These are phyloP conservation scores for Ypsolopha scabrella DNA, from an alignment of 2,888 invertebrate genomes.

Conservation along the genomic window DNA sequence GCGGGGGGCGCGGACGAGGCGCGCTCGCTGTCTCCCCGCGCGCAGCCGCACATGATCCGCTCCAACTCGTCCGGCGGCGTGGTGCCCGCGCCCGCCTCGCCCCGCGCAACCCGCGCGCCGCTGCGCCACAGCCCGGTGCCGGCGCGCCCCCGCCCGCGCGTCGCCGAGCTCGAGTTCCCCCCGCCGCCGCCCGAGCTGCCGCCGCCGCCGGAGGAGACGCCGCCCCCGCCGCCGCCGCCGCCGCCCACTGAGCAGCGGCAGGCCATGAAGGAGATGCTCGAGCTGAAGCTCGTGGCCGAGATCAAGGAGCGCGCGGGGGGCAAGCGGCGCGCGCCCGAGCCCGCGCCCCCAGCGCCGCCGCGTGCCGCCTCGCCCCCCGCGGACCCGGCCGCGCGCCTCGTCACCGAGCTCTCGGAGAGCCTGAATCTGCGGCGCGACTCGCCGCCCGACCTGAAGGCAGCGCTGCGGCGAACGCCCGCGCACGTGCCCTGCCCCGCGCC, in stretches of 20 bases:
- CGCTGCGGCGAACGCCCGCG: conserved; percentile 52
- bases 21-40: conserved; percentile 75
- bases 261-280: conserved; percentile 85
- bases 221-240: conserved; percentile 53
- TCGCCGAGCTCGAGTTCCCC: conserved; percentile 89
- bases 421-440: conserved; percentile 67
- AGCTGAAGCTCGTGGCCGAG: conserved; percentile 84
- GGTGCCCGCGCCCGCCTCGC: conserved; percentile 58
- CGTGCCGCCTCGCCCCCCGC: conserved; percentile 45
- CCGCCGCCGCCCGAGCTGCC: conserved; percentile 86
- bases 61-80: conserved; percentile 91
- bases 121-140: conserved; percentile 75
- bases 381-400: conserved; percentile 84
- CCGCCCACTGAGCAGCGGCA: conserved; percentile 66
- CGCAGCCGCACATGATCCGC: conserved; percentile 87
- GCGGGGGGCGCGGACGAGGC: conserved; percentile 29
- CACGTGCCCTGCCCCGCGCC: conserved; percentile 14
- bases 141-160: conserved; percentile 77
- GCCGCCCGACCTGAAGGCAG: conserved; percentile 54
- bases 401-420: conserved; percentile 87
- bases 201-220: conserved; percentile 79
- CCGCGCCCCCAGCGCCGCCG: conserved; percentile 8
- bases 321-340: conserved; percentile 43
- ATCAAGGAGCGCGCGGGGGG: conserved; percentile 81
- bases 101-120: conserved; percentile 41